Evolutionary conservation across 2,113 vertebrate species (phyloP).

Genomic region (Pogona vitticeps): DNA sequence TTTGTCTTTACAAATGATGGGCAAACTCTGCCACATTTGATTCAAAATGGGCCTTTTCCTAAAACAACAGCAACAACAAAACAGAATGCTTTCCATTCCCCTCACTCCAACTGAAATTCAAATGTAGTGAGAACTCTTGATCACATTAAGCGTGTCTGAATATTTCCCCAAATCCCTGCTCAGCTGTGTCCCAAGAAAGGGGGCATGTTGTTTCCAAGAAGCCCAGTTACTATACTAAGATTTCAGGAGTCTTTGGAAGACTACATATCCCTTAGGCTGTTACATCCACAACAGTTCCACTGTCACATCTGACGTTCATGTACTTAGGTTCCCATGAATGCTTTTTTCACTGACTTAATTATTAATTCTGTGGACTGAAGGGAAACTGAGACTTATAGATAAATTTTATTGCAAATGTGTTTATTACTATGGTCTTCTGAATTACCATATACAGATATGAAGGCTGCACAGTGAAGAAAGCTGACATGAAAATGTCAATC

Average conservation of each 20-base stretch:
- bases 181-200: not conserved
- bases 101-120: not conserved
- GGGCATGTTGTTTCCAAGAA: not conserved
- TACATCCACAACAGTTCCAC: not conserved
- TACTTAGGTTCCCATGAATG: not conserved
- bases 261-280: not conserved
- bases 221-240: not conserved
- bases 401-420: not conserved
- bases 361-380: no score
- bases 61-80: not conserved
- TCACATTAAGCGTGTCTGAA: not conserved
- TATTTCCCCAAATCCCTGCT: not conserved
- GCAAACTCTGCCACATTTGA: not conserved
- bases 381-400: no score
- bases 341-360: not conserved
- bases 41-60: not conserved
- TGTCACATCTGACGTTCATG: no score
- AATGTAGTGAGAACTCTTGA: not conserved
- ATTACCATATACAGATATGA: no score
- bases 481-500: no score
- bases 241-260: not conserved
- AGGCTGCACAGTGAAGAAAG: no score
- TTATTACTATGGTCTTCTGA: no score
- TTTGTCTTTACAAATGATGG: not conserved
- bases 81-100: not conserved